Percentiles rank a stretch among this genome's conserved stretches.
phyloP scores from a whole-genome alignment of 2,888 invertebrate species.

The Drosophila kokeensis region DNA sequence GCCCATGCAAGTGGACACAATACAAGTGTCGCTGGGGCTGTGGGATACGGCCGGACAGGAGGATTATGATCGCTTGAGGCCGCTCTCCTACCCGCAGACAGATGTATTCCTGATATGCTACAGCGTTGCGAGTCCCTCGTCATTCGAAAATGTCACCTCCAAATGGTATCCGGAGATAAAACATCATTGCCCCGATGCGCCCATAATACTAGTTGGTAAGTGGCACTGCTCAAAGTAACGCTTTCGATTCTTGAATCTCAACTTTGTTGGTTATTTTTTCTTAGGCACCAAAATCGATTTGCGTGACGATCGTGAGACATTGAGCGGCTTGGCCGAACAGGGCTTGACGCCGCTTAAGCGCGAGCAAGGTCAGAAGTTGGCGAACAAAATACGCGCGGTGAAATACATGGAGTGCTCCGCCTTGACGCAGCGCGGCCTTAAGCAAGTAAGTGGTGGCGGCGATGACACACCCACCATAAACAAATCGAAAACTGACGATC shows the following conservation, averaged over 20 bases:
- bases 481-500: slow-evolving; percentile 8
- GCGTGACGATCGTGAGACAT: slow-evolving; percentile 98
- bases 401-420: slow-evolving; percentile 99
- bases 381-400: slow-evolving; percentile 98
- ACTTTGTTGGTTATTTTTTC: slow-evolving; percentile 47
- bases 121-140: slow-evolving; percentile 99
- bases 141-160: slow-evolving; percentile 99
- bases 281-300: slow-evolving; percentile 99
- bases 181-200: slow-evolving; percentile 99
- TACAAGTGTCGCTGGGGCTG: slow-evolving; percentile 97
- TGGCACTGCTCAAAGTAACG: background rate
- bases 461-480: slow-evolving; percentile 26
- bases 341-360: slow-evolving; percentile 97
- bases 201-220: slow-evolving; percentile 98
- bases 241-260: background rate
- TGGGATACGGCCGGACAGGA: slow-evolving; percentile 99
- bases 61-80: slow-evolving; percentile 97
- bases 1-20: slow-evolving; percentile 99
- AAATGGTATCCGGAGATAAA: slow-evolving; percentile 99
- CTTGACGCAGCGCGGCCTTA: slow-evolving; percentile 98
- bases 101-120: slow-evolving; percentile 99
- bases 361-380: slow-evolving; percentile 99
- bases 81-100: slow-evolving; percentile 99
- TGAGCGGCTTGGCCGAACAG: slow-evolving; percentile 95
- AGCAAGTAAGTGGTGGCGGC: slow-evolving; percentile 88